phyloP scores from a whole-genome alignment of 64 coral and sea anemone species.

The Astreopora myriophthalma region DNA sequence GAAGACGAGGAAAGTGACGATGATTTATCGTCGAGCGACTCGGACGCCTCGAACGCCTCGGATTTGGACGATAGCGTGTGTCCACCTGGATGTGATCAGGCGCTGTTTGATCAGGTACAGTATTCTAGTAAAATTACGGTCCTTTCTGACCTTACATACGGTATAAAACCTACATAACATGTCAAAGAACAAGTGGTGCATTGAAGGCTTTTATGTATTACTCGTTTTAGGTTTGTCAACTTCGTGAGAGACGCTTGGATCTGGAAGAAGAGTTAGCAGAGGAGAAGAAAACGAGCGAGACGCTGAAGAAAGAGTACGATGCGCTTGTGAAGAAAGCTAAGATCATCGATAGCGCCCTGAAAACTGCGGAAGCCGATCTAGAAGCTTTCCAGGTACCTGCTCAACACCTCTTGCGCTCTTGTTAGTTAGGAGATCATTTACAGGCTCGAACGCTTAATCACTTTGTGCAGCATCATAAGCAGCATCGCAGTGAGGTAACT shows the following conservation, averaged over 20 bases:
- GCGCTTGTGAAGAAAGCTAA: conserved; percentile 95
- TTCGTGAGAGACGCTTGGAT: conserved; percentile 87
- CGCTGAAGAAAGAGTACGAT: conserved; percentile 90
- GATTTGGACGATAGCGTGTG: conserved; percentile 96
- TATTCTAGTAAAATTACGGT: background rate
- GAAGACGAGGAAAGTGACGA: conserved; percentile 97
- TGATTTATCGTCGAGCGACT: conserved; percentile 95
- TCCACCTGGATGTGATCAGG: conserved; percentile 94
- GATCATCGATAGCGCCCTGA: conserved; percentile 84
- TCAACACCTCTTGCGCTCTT: too few species aligned
- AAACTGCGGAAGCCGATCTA: conserved; percentile 91
- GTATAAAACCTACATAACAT: too few species aligned
- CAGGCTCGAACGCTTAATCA: background rate
- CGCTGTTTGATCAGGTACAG: conserved; percentile 83
- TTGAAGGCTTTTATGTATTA: background rate
- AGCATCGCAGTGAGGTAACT: too few species aligned
- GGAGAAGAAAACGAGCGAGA: conserved; percentile 95
- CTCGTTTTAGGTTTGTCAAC: conserved; percentile 77
- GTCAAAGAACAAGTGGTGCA: background rate
- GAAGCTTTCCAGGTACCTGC: conserved; percentile 95
- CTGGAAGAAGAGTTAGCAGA: conserved; percentile 90
- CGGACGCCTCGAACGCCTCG: conserved; percentile 88
- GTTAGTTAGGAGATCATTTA: background rate
- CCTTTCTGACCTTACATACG: too few species aligned
- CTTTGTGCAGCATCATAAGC: background rate